These are phyloP conservation scores for Dryobates pubescens DNA, from an alignment of 2,797 vertebrate genomes.

Conservation along the genomic window DNA sequence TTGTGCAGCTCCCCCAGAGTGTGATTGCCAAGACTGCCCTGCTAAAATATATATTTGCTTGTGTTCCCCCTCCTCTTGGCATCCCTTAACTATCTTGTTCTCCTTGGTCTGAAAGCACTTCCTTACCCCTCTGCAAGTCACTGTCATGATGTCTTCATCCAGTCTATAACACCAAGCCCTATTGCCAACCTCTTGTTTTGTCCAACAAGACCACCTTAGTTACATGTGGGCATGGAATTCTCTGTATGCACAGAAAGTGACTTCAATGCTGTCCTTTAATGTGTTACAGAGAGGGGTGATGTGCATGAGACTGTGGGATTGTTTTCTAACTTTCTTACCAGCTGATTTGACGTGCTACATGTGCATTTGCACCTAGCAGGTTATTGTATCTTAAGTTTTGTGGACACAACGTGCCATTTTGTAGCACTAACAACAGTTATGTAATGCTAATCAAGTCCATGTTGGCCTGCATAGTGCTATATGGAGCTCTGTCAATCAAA, in stretches of 20 bases:
- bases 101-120: not conserved
- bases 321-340: not conserved
- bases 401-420: not conserved
- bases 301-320: accelerated
- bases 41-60: not conserved
- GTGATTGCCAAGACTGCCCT: not conserved
- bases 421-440: not conserved
- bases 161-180: not conserved
- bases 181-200: not conserved
- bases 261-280: not conserved
- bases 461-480: not conserved
- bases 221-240: not conserved
- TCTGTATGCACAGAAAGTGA: not conserved
- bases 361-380: not conserved
- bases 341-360: not conserved
- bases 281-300: not conserved
- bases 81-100: not conserved
- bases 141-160: accelerated
- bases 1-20: not conserved
- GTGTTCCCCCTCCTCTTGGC: accelerated
- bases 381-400: not conserved
- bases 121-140: not conserved
- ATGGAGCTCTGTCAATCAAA: not conserved
- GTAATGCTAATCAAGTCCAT: not conserved
- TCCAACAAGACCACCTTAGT: not conserved